phyloP scores from a whole-genome alignment of 2,888 invertebrate genomes.

The Minunthozetes semirufus region DNA sequence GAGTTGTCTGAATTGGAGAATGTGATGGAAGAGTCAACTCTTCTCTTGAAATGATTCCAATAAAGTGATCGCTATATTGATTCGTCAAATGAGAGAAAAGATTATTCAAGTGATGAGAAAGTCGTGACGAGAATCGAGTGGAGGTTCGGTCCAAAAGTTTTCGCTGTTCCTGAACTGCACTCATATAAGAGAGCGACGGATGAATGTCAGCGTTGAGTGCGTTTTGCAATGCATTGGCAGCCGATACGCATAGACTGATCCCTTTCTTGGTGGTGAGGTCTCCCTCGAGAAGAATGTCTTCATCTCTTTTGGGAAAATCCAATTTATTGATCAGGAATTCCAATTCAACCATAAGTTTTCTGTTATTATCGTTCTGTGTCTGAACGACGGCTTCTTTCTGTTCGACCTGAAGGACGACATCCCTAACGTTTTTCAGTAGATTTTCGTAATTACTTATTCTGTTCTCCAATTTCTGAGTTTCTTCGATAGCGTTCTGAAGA shows the following conservation, averaged over 20 bases:
- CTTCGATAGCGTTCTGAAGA: constrained; percentile 67
- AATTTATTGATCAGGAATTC: constrained; percentile 65
- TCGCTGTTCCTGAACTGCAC: constrained; percentile 72
- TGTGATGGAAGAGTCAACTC: constrained; percentile 66
- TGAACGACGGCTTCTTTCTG: constrained; percentile 81
- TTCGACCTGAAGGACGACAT: constrained; percentile 82
- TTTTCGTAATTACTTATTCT: constrained; percentile 38
- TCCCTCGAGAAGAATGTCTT: constrained; percentile 63
- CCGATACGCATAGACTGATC: constrained; percentile 54
- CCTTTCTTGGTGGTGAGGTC: constrained; percentile 59
- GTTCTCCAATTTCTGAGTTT: constrained; percentile 53
- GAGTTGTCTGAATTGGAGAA: constrained; percentile 71
- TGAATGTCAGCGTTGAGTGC: constrained; percentile 57
- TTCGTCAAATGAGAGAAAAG: constrained; percentile 80
- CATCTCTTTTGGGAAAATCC: constrained; percentile 62
- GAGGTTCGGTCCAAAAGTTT: constrained; percentile 68
- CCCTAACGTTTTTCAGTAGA: constrained; percentile 69
- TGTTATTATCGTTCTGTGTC: constrained; percentile 76
- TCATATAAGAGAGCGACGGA: constrained; percentile 53
- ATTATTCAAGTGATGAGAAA: constrained; percentile 86
- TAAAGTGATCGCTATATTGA: constrained; percentile 37
- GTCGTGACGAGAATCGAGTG: constrained; percentile 69
- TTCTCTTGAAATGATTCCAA: constrained; percentile 37
- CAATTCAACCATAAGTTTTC: constrained; percentile 67
- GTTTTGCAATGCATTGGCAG: constrained; percentile 65